Evolutionary conservation across 2,113 vertebrate species (phyloP), one percentile per base, ranked within the genome.

Genomic region (Psephotus haematonotus): DNA sequence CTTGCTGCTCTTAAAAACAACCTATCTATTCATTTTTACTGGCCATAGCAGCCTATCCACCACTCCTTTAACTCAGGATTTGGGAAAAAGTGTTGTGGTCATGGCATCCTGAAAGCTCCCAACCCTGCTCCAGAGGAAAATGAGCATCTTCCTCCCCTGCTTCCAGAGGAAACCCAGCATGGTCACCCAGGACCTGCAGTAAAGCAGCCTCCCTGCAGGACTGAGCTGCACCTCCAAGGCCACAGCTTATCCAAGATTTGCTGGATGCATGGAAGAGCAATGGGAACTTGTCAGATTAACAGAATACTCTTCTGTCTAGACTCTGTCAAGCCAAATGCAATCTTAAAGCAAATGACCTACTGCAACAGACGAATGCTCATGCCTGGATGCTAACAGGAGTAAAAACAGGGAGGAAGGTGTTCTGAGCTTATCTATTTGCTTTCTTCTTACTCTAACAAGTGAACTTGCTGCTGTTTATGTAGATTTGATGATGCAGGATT

Each of bases 241-340:
- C 71, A 35, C 62, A 59, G 52, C 31, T 90, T 11, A 3, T 79
- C 65, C 78, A 16, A 65, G 67, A 86, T 71, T 81, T 52, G 46
- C 60, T 83, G 7, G 0, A 4, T 35, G 41, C 39, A 52, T 9
- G 22, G 90, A 71, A 71, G 39, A 92, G 72, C 71, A 71, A 49
- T 22, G 31, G 74, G 78, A 91, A 90, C 29, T 31, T 94, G 90
- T 95, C 85, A 93, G 88, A 80, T 88, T 91, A 96, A 86, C 20
- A 6, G 79, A 85, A 63, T 17, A 13, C 71, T 86, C 76, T 14
- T 67, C 85, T 71, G 93, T 88, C 82, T 88, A 88, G 92, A 92
- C 64, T 92, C 82, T 92, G 93, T 86, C 25, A 8, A 90, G 88
- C 55, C 90, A 88, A 97, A 90, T 41, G 55, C 64, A 81, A 47